A percentile compares a stretch with the other conserved stretches of the same genome.
phyloP scores from a whole-genome alignment of 2,113 vertebrate genomes.

The Halcyon malimbica region DNA sequence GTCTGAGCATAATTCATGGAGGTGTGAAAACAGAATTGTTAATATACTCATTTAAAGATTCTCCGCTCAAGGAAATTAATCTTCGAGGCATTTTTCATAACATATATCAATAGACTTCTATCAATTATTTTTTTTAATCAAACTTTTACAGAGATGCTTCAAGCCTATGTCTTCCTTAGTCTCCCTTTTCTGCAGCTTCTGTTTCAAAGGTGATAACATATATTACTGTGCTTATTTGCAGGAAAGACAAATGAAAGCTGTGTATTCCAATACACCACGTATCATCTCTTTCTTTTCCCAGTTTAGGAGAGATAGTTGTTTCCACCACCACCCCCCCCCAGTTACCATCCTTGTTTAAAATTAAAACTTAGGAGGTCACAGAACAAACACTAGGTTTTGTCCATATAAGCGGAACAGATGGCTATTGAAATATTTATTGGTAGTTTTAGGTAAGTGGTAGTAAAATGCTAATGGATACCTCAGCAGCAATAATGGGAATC shows the following conservation, averaged over 20 bases:
- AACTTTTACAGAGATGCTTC: conserved; percentile 46
- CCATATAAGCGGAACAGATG: background rate
- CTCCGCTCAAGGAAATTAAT: conserved; percentile 66
- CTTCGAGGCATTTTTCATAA: conserved; percentile 61
- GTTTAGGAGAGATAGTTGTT: background rate
- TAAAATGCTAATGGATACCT: background rate
- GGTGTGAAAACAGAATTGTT: conserved; percentile 64
- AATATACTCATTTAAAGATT: conserved; percentile 53
- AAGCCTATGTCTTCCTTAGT: conserved; percentile 39
- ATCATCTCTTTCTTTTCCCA: background rate
- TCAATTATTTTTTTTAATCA: conserved; percentile 45
- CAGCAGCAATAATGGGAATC: background rate
- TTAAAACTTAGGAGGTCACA: background rate
- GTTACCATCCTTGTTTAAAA: background rate
- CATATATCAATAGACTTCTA: conserved; percentile 42
- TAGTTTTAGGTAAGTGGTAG: background rate
- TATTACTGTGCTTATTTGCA: background rate
- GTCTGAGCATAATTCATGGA: conserved; percentile 51
- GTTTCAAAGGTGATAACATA: conserved; percentile 35
- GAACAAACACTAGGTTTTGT: background rate
- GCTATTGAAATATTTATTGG: background rate
- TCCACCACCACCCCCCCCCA: too few relatives aligned
- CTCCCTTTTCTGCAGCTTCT: conserved; percentile 58
- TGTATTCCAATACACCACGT: background rate
- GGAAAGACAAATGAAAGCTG: background rate